A percentile compares a stretch with the other conserved stretches of the same genome.
phyloP scores from a whole-genome alignment of 2,113 vertebrate species.

The Emydocephalus ijimae region DNA sequence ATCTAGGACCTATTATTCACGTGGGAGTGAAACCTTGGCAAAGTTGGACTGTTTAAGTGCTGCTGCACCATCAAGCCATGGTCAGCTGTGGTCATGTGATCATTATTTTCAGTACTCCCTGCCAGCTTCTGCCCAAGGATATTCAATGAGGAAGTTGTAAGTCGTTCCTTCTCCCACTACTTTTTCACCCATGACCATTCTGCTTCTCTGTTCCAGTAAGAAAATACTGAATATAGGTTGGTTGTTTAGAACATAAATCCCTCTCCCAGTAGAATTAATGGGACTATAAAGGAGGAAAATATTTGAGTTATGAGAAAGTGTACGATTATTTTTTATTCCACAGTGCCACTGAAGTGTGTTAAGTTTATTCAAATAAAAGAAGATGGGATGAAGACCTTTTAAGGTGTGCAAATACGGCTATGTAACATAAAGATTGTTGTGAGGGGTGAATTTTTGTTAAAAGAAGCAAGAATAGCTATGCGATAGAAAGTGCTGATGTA shows the following conservation, averaged over 20 bases:
- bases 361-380: not conserved
- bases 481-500: not conserved
- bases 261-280: not conserved
- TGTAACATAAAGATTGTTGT: not conserved
- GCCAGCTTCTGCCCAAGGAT: not conserved
- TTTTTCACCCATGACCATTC: not conserved
- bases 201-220: not conserved
- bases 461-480: not conserved
- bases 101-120: not conserved
- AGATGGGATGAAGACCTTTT: not conserved
- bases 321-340: not conserved
- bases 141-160: not conserved
- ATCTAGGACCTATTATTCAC: not conserved
- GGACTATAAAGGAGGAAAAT: not conserved
- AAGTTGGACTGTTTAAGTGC: not conserved
- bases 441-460: not conserved
- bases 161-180: not conserved
- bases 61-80: not conserved
- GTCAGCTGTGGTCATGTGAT: not conserved
- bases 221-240: not conserved
- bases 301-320: not conserved
- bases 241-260: not conserved
- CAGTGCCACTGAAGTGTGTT: not conserved
- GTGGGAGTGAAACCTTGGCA: not conserved
- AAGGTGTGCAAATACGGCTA: not conserved